These are phyloP conservation scores for Dendrolimus kikuchii DNA, from an alignment of 1,140 invertebrate genomes.

Conservation along the genomic window DNA sequence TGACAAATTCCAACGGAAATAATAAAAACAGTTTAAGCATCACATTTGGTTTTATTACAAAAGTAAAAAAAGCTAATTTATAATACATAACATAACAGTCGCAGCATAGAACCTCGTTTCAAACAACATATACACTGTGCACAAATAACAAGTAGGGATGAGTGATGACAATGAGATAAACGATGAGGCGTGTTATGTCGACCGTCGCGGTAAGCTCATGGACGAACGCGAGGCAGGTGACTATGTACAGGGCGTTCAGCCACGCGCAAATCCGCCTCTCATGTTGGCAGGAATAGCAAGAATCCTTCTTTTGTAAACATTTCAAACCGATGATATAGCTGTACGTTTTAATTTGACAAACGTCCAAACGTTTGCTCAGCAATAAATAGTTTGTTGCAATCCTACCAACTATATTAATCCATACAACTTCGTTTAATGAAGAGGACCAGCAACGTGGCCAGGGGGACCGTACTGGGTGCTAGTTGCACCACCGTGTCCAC, in stretches of 20 bases:
- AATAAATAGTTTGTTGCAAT: constrained; percentile 33
- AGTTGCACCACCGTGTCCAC: constrained; percentile 44
- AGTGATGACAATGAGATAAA: constrained; percentile 35
- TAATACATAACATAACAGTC: constrained; percentile 66
- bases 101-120: constrained; percentile 52
- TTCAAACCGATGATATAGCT: constrained; percentile 5
- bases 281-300: constrained; percentile 11
- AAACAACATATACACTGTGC: constrained; percentile 64
- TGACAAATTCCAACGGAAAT: constrained; percentile 18
- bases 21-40: constrained; percentile 42
- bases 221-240: constrained; percentile 35
- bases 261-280: constrained; percentile 14
- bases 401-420: constrained; percentile 31
- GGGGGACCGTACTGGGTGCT: constrained; percentile 60
- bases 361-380: constrained; percentile 27
- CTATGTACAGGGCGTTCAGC: constrained; percentile 51
- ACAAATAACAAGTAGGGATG: constrained; percentile 65
- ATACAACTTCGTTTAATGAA: constrained; percentile 40
- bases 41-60: constrained; percentile 62
- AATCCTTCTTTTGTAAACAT: not conserved
- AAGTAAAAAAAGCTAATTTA: constrained; percentile 60
- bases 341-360: constrained; percentile 2
- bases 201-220: constrained; percentile 16
- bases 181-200: constrained; percentile 23
- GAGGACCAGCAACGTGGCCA: constrained; percentile 56